These are phyloP conservation scores for Periophthalmodon schlosseri DNA, from an alignment of 2,113 vertebrate genomes.

Conservation along the genomic window DNA sequence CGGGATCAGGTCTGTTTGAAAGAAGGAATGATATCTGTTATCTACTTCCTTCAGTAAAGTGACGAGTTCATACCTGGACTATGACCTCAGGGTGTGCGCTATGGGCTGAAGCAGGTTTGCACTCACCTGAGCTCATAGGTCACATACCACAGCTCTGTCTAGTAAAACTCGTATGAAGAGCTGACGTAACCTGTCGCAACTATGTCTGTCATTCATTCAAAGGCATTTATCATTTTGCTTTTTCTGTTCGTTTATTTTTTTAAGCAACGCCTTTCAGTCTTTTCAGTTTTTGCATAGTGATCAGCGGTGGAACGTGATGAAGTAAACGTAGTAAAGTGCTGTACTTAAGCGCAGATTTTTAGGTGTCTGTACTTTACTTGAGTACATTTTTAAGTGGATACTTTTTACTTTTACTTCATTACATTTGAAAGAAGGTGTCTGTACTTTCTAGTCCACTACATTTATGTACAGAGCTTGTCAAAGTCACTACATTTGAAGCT, in stretches of 20 bases:
- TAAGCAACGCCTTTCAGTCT: neutral
- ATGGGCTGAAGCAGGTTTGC: constrained; percentile 44
- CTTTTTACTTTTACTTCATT: too few relatives aligned
- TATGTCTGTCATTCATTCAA: neutral
- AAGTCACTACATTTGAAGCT: too few relatives aligned
- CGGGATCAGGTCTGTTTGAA: constrained; percentile 42
- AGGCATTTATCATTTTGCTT: neutral
- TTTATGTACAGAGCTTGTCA: too few relatives aligned
- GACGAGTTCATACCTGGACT: neutral
- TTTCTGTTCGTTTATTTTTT: neutral
- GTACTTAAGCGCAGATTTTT: too few relatives aligned
- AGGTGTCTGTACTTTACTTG: too few relatives aligned
- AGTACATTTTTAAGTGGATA: too few relatives aligned
- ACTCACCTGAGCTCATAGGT: constrained; percentile 48
- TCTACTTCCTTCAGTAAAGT: neutral
- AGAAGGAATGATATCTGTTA: neutral
- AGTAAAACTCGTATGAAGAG: constrained; percentile 39
- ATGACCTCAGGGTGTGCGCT: constrained; percentile 3
- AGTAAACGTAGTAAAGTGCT: too few relatives aligned
- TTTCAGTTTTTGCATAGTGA: too few relatives aligned
- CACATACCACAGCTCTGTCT: constrained; percentile 24
- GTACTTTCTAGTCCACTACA: too few relatives aligned
- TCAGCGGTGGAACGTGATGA: too few relatives aligned
- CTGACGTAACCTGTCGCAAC: constrained; percentile 19
- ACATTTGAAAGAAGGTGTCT: too few relatives aligned